Conservation (phyloP, 2,113 vertebrate genomes). For the Pycnonotus jocosus region DNA sequence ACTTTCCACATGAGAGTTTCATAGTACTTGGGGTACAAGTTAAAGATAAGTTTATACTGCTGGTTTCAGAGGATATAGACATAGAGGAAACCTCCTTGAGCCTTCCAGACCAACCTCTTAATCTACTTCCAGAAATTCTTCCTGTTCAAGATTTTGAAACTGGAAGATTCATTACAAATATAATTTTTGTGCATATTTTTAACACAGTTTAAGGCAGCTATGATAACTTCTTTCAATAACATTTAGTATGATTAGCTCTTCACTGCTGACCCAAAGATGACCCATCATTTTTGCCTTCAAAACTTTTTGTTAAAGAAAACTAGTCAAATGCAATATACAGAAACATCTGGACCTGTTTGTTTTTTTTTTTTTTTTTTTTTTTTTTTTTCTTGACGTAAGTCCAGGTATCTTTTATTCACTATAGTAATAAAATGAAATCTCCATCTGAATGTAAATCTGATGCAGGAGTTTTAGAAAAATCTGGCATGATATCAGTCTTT, state of each 20-base stretch:
- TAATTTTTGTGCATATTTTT: not conserved
- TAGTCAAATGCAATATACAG: not conserved
- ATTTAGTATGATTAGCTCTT: not conserved
- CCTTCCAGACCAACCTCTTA: not conserved
- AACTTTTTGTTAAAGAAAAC: not conserved
- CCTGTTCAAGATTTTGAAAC: not conserved
- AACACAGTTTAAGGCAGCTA: not conserved
- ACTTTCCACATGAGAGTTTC: not conserved
- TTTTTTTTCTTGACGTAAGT: not conserved
- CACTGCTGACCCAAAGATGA: not conserved
- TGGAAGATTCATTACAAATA: not conserved
- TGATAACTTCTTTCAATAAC: not conserved
- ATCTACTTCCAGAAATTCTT: not conserved
- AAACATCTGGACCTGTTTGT: not conserved
- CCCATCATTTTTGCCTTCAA: not conserved
- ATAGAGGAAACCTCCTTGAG: not conserved
- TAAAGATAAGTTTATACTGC: not conserved
- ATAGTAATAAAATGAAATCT: not conserved
- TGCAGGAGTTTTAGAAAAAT: not conserved
- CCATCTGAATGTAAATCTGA: not conserved
- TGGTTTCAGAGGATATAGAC: not conserved
- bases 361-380: not conserved
- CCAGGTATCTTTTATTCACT: not conserved
- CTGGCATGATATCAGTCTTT: not conserved
- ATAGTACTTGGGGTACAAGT: not conserved